Evolutionary conservation across 1,140 invertebrate genomes (phyloP), one percentile per base, ranked within the genome.

Genomic region (Branchinecta lynchi): DNA sequence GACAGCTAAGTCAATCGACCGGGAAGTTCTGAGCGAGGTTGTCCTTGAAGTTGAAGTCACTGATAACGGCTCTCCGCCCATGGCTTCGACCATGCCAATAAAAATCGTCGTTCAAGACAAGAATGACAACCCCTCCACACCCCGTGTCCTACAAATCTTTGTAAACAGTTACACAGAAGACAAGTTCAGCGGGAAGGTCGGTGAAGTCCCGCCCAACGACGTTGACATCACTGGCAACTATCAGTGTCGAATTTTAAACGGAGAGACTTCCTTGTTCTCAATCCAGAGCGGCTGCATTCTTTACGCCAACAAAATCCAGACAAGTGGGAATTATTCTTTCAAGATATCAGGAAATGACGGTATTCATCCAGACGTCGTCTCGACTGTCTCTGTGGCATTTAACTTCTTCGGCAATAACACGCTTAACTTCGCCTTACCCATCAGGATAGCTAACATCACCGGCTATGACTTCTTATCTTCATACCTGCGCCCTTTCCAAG

Each of bases 121-220:
- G 77, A 96, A 97, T 78, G 93, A 96, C 76, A 92, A 87, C 76
- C 91, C 93, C 7, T 93, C 93, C 0, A 86, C 85, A 15, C 82
- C 91, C 8, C 83, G 93, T 73, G 88, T 87, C 20, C 87, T 90
- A 1, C 87, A 89, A 73, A 83, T 96, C 21, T 79, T 91, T 43
- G 86, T 96, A 8, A 84, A 70, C 45, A 71, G 46, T 46, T 77
- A 89, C 76, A 82, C 88, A 0, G 88, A 89, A 74, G 85, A 86
- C 67, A 81, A 82, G 67, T 78, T 81, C 32, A 77, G 78, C 12
- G 89, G 90, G 60, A 89, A 89, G 79, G 87, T 98, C 71, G 93
- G 92, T 17, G 85, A 93, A 78, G 88, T 96, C 0, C 87, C 87
- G 78, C 94, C 94, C 7, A 89, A 92, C 75, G 94, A 97, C 81